These are phyloP conservation scores for Macrosteles quadrilineatus DNA, from an alignment of 1,140 invertebrate genomes.

Conservation along the genomic window DNA sequence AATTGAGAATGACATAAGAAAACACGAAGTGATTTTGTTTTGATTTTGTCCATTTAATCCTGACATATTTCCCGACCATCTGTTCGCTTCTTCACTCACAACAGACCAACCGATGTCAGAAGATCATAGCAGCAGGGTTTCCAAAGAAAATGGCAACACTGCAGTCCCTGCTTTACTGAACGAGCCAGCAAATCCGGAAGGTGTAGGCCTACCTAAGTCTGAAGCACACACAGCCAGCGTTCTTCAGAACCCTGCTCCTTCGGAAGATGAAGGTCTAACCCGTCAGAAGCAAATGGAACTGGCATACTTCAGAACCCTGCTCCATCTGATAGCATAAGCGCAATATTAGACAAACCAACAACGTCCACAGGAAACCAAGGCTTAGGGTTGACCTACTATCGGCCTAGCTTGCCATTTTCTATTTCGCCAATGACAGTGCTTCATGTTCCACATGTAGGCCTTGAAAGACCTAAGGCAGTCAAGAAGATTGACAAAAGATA, in stretches of 20 bases:
- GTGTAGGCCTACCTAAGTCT: not conserved
- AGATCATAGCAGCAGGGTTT: conserved; percentile 11
- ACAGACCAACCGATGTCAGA: conserved; percentile 3
- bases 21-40: no score
- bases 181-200: not conserved
- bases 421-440: not conserved
- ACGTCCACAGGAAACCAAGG: conserved; percentile 12
- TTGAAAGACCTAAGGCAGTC: not conserved
- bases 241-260: no score
- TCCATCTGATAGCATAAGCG: conserved; percentile 6
- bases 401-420: conserved; percentile 15
- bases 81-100: conserved; percentile 1
- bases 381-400: not conserved
- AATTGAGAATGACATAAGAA: not conserved
- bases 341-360: conserved; percentile 12
- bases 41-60: conserved; percentile 17
- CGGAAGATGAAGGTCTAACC: no score
- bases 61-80: conserved; percentile 7
- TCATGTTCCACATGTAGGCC: conserved; percentile 5
- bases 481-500: conserved; percentile 15
- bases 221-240: no score
- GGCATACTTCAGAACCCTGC: conserved; percentile 9
- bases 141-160: conserved; percentile 8
- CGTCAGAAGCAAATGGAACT: conserved; percentile 6
- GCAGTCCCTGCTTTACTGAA: not conserved